Evolutionary conservation across 2,113 vertebrate species (phyloP).

Genomic region (Silurus asotus): DNA sequence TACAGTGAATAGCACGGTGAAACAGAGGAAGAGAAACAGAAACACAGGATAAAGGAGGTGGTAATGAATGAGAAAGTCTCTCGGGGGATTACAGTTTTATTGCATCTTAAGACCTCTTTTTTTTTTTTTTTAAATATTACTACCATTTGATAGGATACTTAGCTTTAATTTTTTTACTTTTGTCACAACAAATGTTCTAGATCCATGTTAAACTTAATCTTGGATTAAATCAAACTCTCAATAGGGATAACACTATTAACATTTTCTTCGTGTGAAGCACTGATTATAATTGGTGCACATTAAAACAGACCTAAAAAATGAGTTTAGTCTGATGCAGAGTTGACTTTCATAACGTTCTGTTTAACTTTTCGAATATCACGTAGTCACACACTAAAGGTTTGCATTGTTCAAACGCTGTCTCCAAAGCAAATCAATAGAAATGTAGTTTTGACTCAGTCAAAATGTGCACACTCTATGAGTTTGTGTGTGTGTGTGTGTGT

Average conservation of each 20-base stretch:
- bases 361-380: conserved; percentile 20
- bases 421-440: conserved; percentile 43
- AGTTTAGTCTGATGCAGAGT: conserved; percentile 2
- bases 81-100: background rate
- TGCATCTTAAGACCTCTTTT: background rate
- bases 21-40: conserved; percentile 31
- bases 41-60: conserved; percentile 42
- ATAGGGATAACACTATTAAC: background rate
- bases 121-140: background rate
- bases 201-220: conserved; percentile 6
- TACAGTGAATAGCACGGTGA: conserved; percentile 31
- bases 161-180: background rate
- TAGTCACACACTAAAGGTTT: conserved; percentile 32
- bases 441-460: conserved; percentile 46
- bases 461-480: conserved; percentile 40
- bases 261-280: conserved; percentile 1
- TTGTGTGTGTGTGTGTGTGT: conserved; percentile 31
- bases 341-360: conserved; percentile 23
- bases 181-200: background rate
- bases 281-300: conserved; percentile 16
- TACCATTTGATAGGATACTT: background rate
- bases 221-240: background rate
- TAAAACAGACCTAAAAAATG: background rate
- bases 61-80: background rate
- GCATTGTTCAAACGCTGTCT: conserved; percentile 35